Base-by-base conservation (phyloP, 2,113 vertebrate species). In the Lasiurus borealis region DNA sequence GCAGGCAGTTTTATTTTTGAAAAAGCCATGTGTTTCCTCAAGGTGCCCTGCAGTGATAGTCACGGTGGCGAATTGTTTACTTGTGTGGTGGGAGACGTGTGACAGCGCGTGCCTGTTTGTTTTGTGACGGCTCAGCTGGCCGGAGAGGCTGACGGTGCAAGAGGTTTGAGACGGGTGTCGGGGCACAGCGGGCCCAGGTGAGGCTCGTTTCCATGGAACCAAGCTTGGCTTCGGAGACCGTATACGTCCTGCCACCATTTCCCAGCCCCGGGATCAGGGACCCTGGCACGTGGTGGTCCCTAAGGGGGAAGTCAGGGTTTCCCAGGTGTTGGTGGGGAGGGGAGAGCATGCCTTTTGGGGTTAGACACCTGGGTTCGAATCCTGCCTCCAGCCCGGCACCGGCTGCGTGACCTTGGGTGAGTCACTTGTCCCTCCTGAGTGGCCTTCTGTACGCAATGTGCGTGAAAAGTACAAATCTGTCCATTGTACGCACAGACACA, bases 401-500 rank as follows among this genome's bases (percentile, higher is more conserved):
- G 44, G 27, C 31, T 44, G 4, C 36, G 14, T 68, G 62, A 1
- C 4, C 0, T 44, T 8, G 31, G 78, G 16, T 36, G 83, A 2
- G 19, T 85, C n/a, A 13, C 50, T 52, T 34, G n/a, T 80, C 57
- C 36, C 88, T 83, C 71, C 76, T 72, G 71, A 85, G 68, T 34
- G 16, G 44, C 13, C 40, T 69, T 81, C 13, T 83, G 16, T 91
- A 8, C n/a, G 40, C 88, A 64, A 64, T 50, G 21, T 4, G 0
- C 69, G 23, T 68, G 12, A 48, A 66, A 34, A 71, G 44, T 15
- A 46, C 1, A 0, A 15, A 14, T 29, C 25, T 14, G 13, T 75
- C 15, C 29, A 46, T 10, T 1, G 40, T 1, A 44, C 31, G 10
- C 15, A 31, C 10, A 2, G 31, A 52, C 15, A 16, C 3, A 0